These are phyloP conservation scores for Musca vetustissima DNA, from an alignment of 1,140 invertebrate genomes.

Conservation along the genomic window DNA sequence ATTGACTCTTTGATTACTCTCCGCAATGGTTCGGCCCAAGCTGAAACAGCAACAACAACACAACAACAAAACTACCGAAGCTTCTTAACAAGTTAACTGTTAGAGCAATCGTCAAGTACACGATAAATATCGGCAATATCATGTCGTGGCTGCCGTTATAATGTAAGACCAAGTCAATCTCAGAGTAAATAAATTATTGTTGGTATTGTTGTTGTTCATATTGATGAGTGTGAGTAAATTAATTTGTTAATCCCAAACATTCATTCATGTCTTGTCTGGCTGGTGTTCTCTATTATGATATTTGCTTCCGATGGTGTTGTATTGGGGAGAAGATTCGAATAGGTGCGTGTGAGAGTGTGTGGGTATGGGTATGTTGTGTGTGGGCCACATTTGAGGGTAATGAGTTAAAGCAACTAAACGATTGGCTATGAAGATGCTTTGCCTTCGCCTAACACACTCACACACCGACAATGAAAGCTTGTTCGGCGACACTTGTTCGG, in stretches of 20 bases:
- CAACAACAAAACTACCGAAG: no score
- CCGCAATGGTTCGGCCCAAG: no score
- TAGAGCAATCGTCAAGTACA: no score
- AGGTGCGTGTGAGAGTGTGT: background rate
- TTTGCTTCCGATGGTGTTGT: background rate
- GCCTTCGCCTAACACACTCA: background rate
- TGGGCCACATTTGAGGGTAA: background rate
- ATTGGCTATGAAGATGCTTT: constrained; percentile 8
- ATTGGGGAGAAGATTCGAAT: background rate
- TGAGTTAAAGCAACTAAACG: constrained; percentile 13
- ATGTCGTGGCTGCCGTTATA: background rate
- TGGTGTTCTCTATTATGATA: background rate
- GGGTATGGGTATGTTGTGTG: no score
- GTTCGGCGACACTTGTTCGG: background rate
- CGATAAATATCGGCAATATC: no score
- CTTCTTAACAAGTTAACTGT: no score
- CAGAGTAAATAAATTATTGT: background rate
- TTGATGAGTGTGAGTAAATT: background rate
- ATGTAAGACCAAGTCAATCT: background rate
- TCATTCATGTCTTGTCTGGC: background rate
- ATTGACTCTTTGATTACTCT: no score
- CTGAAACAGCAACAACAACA: no score
- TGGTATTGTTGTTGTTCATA: no score
- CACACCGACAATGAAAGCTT: background rate
- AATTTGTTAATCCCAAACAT: background rate